Percentiles rank a stretch among this genome's conserved stretches.
Conservation (phyloP, 2,113 vertebrate genomes). For the Chaetura pelagica region DNA sequence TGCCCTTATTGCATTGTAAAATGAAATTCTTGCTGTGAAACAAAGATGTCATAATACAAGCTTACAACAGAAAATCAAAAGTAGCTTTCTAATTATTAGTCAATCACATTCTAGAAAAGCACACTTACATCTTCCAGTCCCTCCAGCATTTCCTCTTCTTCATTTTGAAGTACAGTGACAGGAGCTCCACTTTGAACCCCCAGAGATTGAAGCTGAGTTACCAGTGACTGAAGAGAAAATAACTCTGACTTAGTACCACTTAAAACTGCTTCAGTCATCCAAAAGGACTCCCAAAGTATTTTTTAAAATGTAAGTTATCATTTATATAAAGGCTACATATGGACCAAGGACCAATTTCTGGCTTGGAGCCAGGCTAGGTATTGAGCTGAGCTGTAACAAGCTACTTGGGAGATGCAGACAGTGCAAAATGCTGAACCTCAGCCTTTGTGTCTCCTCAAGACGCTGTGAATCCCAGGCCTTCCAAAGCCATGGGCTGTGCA, state of each 20-base stretch:
- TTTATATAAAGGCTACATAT: not conserved
- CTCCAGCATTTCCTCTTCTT: slow-evolving; percentile 77
- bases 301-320: not conserved
- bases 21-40: not conserved
- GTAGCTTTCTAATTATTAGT: not conserved
- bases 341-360: not conserved
- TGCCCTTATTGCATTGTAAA: not conserved
- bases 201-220: slow-evolving; percentile 83
- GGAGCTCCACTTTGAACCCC: slow-evolving; percentile 79
- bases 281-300: not conserved
- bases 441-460: not conserved
- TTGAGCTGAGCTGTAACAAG: not conserved
- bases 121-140: slow-evolving; percentile 78
- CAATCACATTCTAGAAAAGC: not conserved
- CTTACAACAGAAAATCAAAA: not conserved
- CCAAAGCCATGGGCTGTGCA: not conserved
- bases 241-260: not conserved
- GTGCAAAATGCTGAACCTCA: not conserved
- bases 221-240: slow-evolving; percentile 79
- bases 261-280: not conserved
- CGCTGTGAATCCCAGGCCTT: not conserved
- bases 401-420: not conserved
- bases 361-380: not conserved
- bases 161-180: slow-evolving; percentile 79
- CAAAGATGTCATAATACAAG: not conserved